Percentiles rank a stretch among this genome's conserved stretches.
Conservation (phyloP, 2,888 invertebrate genomes). For the Ophraella communa region DNA sequence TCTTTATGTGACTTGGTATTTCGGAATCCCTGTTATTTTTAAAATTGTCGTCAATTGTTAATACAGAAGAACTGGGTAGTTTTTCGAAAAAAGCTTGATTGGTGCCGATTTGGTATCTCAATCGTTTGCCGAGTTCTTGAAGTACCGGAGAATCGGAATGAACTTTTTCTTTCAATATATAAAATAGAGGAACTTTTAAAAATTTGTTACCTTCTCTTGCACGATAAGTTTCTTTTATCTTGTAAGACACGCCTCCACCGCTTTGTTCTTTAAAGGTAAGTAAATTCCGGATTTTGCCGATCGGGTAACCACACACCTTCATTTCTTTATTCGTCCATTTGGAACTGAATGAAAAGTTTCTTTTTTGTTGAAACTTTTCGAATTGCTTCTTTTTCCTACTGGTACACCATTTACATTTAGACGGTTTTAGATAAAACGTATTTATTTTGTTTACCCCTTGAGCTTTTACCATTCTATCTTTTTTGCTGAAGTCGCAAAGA, state of each 20-base stretch:
- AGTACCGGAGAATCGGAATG: neutral
- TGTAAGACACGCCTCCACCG: neutral
- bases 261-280: neutral
- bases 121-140: neutral
- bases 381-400: constrained; percentile 8
- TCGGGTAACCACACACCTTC: too few species aligned
- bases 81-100: constrained; percentile 10
- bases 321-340: too few species aligned
- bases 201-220: neutral
- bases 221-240: neutral
- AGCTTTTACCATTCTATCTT: constrained; percentile 2
- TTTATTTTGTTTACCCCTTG: constrained; percentile 29
- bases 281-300: neutral
- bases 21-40: neutral
- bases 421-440: constrained; percentile 25
- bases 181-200: neutral
- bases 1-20: neutral
- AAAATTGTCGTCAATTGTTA: neutral
- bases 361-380: neutral
- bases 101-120: constrained; percentile 18
- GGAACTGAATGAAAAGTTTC: neutral
- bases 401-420: constrained; percentile 19
- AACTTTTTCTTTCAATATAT: neutral
- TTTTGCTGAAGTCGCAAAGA: constrained; percentile 14
- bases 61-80: neutral